Evolutionary conservation across 2,113 vertebrate species (phyloP), one percentile per base, ranked within the genome.

Genomic region (Brachyhypopomus occidentalis): DNA sequence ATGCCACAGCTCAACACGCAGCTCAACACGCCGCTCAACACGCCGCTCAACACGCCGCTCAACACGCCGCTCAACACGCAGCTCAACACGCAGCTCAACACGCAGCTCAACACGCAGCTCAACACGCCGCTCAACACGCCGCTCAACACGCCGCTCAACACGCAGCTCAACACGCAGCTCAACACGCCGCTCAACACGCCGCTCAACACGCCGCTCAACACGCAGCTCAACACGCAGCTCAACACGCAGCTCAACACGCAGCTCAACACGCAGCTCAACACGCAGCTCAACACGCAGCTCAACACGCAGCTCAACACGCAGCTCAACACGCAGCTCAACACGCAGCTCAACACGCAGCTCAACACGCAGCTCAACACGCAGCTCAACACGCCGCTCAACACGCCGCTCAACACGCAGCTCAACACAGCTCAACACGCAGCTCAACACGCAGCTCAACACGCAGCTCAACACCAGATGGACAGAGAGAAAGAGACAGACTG

Each of bases 211-310:
- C n/a, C n/a, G n/a, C n/a, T n/a, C 69, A 48, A 55, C 62, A 30
- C 30, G 3, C 30, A 2, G 30, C 30, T 2, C 30, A 30, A 30
- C 30, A 30, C 30, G 3, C 72, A 73, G 52, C 52, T 69, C 67
- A 72, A 66, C 45, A 84, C 82, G 3, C 30, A 2, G 30, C 30
- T 2, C 30, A 30, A 30, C 30, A 30, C 30, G 3, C 58, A 67
- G 27, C 77, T 79, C 82, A 86, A 83, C 66, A 81, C 81, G 58
- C 75, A 59, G 72, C 30, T 80, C 79, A 82, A 81, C 60, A 83
- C 79, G 58, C 27, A 72, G 79, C 69, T 55, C n/a, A n/a, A n/a
- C n/a, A n/a, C n/a, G n/a, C 58, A 67, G 27, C 77, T 79, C 82
- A 86, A 83, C 66, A 81, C 81, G 58, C 75, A 59, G 72, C 30